Evolutionary conservation across 2,888 invertebrate species (phyloP).

Genomic region (Melanostoma mellinum): DNA sequence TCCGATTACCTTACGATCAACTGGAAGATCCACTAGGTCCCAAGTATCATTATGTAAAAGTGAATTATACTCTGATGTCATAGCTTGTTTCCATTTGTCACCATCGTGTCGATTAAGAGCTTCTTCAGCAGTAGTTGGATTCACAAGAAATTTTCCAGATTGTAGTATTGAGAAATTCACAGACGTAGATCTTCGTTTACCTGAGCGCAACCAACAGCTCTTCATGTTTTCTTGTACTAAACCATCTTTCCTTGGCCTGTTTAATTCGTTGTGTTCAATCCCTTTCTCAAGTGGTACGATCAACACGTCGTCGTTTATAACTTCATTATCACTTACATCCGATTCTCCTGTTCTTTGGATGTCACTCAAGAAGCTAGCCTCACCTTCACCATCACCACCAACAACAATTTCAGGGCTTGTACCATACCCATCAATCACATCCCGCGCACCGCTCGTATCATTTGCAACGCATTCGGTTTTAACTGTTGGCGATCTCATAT

Average conservation of each 20-base stretch:
- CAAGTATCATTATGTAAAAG: neutral
- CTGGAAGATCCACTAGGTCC: neutral
- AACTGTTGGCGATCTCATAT: neutral
- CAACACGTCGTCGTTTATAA: neutral
- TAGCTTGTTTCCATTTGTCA: neutral
- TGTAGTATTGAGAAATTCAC: neutral
- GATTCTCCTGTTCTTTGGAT: no score
- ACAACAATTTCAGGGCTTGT: no score
- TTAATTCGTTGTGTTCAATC: neutral
- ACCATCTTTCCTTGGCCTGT: no score
- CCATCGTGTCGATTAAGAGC: neutral
- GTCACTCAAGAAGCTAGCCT: no score
- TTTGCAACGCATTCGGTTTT: neutral
- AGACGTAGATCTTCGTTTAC: conserved; percentile 1
- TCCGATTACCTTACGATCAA: no score
- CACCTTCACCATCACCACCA: no score
- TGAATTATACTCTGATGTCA: neutral
- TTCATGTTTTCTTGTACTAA: neutral
- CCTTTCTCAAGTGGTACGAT: neutral
- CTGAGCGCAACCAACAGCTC: neutral
- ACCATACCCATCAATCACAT: no score
- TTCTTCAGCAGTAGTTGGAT: neutral
- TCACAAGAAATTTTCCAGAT: neutral
- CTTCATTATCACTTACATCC: no score
- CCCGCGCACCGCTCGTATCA: neutral